phyloP scores from a whole-genome alignment of 2,797 vertebrate species.

The Rhynchonycteris naso region DNA sequence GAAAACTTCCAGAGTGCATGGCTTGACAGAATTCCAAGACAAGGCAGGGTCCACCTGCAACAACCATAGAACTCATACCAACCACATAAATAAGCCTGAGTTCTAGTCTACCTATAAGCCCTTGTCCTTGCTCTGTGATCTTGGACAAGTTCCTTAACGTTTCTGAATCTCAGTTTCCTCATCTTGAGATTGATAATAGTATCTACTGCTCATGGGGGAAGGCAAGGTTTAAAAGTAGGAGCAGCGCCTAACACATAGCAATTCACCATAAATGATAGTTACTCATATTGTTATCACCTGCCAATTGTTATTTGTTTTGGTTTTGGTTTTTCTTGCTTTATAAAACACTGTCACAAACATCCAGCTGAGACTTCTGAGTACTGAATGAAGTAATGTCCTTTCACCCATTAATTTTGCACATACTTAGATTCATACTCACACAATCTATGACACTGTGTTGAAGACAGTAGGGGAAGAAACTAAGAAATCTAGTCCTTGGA shows the following conservation, averaged over 20 bases:
- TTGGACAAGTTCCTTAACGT: neutral
- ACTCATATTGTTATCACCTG: neutral
- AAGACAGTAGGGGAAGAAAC: neutral
- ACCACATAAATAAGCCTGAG: neutral
- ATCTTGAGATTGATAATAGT: neutral
- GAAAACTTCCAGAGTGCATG: neutral
- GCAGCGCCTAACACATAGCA: neutral
- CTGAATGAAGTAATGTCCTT: constrained; percentile 36
- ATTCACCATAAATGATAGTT: neutral
- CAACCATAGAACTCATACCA: neutral
- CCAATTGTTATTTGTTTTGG: neutral
- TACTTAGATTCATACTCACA: neutral
- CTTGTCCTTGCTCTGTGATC: neutral
- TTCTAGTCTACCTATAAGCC: neutral
- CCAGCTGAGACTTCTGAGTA: neutral
- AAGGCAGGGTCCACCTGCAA: neutral
- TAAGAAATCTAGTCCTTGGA: neutral
- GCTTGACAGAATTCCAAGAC: constrained; percentile 3
- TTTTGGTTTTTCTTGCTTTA: neutral
- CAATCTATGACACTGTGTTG: neutral
- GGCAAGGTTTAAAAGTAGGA: neutral
- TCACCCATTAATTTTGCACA: constrained; percentile 24
- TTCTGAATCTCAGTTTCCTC: constrained; percentile 34
- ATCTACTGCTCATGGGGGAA: neutral
- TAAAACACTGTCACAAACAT: neutral